Percentiles rank a stretch among this genome's conserved stretches.
Conservation (phyloP, 2,797 vertebrate species). For the Pteronotus mesoamericanus region DNA sequence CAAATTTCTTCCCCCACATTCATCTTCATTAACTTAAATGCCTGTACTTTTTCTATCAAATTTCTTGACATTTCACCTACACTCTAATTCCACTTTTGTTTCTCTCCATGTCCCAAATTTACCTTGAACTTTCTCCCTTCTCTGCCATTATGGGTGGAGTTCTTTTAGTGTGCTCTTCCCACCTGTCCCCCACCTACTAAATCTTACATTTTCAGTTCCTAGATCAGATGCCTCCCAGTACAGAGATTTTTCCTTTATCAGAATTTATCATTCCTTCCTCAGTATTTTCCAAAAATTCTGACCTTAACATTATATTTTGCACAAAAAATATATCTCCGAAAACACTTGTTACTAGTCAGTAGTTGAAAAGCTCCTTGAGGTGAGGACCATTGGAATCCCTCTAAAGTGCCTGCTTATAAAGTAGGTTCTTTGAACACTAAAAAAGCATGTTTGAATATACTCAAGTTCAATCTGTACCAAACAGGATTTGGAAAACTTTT, state of each 20-base stretch:
- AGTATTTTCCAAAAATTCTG: neutral
- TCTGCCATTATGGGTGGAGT: neutral
- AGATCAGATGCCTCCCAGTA: neutral
- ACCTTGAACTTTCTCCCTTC: neutral
- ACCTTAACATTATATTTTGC: neutral
- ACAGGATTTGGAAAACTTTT: too few relatives aligned
- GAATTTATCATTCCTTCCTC: neutral
- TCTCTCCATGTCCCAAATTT: neutral
- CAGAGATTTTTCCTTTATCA: neutral
- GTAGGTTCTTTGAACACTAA: neutral
- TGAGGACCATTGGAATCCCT: neutral
- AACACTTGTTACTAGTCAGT: neutral
- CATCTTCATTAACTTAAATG: neutral
- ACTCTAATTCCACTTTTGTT: neutral
- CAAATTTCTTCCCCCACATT: neutral
- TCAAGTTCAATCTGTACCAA: too few relatives aligned
- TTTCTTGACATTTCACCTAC: constrained; percentile 8
- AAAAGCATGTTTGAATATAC: too few relatives aligned
- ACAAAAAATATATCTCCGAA: neutral
- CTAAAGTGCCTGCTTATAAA: neutral
- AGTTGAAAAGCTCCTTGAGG: neutral
- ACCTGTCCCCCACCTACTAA: neutral
- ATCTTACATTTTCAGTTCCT: neutral
- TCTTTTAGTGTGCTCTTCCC: neutral
- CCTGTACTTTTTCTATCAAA: neutral